These are phyloP conservation scores for Martes martes DNA, from an alignment of 2,113 vertebrate species.

Conservation along the genomic window DNA sequence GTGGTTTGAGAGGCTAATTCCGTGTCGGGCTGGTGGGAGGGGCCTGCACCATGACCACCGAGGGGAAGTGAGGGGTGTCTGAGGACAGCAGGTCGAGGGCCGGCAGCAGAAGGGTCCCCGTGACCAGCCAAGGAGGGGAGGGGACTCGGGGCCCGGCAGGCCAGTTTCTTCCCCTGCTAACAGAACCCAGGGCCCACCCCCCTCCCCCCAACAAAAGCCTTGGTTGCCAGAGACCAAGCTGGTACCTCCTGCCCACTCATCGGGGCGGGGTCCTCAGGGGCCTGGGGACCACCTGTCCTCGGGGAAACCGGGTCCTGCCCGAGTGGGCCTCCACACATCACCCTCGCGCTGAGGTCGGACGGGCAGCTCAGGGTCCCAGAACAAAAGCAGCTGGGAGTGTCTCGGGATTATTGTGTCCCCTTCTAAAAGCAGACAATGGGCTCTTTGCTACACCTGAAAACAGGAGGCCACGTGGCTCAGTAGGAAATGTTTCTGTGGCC, in stretches of 20 bases:
- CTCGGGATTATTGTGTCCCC: too few relatives aligned
- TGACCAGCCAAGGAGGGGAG: neutral
- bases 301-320: neutral
- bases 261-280: rapidly evolving
- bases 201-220: neutral
- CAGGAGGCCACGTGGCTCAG: neutral
- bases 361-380: neutral
- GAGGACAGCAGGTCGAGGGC: neutral
- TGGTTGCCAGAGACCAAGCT: neutral
- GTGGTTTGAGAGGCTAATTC: neutral
- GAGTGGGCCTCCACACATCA: neutral
- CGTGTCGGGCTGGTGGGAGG: neutral
- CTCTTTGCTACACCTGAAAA: neutral
- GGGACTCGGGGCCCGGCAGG: neutral
- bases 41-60: rapidly evolving
- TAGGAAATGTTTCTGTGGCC: neutral
- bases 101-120: too few relatives aligned
- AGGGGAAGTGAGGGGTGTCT: neutral
- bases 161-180: neutral
- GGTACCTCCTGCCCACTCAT: rapidly evolving
- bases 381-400: neutral
- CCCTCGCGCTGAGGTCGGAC: neutral
- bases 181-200: too few relatives aligned
- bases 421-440: neutral
- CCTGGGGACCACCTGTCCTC: neutral